phyloP scores from a whole-genome alignment of 2,797 vertebrate species.

The Apodemus agrarius region DNA sequence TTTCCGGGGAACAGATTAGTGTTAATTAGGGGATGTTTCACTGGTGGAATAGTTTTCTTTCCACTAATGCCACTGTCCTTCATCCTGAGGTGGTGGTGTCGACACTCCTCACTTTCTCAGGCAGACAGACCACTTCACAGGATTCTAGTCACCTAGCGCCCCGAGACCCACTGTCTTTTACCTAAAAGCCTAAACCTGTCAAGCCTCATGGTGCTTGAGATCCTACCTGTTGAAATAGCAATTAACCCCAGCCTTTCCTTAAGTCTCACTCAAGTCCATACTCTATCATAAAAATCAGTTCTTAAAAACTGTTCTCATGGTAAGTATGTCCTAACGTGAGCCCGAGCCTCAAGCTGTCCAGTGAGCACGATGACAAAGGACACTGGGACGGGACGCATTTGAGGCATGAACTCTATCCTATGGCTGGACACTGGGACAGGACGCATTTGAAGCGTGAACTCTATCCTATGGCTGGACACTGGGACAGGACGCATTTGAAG shows the following conservation, averaged over 20 bases:
- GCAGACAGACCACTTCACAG: slow-evolving; percentile 27
- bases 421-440: neutral
- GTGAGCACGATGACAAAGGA: neutral
- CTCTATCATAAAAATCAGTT: neutral
- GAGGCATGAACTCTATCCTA: neutral
- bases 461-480: neutral
- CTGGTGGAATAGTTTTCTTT: slow-evolving; percentile 81
- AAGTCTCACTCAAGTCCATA: slow-evolving; percentile 4
- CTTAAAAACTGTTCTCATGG: neutral
- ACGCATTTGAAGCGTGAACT: neutral
- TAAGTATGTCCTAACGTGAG: neutral
- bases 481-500: neutral
- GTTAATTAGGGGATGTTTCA: slow-evolving; percentile 77
- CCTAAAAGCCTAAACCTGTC: slow-evolving; percentile 49
- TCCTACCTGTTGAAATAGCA: slow-evolving; percentile 42
- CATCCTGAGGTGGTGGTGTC: slow-evolving; percentile 51
- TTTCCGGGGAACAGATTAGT: slow-evolving; percentile 80
- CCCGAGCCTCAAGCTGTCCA: neutral
- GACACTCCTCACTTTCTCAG: slow-evolving; percentile 30
- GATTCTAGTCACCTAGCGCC: neutral
- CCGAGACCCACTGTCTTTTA: neutral
- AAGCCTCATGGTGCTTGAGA: neutral
- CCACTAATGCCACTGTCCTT: slow-evolving; percentile 69
- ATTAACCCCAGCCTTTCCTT: slow-evolving; percentile 3
- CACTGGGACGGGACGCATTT: neutral